Base-by-base conservation (phyloP, 2,888 invertebrate species). In the Melanchra persicariae region DNA sequence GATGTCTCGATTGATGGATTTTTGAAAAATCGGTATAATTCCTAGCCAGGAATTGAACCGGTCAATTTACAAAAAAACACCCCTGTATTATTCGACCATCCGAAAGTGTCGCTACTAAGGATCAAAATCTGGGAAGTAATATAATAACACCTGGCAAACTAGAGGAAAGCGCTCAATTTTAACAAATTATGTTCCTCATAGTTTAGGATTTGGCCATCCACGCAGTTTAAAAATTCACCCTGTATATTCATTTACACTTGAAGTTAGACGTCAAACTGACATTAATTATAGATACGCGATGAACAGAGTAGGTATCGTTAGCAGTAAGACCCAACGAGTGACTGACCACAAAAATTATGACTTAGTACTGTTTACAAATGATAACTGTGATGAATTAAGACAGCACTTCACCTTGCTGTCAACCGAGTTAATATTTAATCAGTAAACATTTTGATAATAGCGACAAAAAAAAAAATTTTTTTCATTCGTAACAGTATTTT, bases 361-460 rank as follows among this genome's bases (percentile, higher is more conserved):
- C 30, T 9, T 12, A 47, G 15, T 7, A 22, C 9, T 12, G 15
- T 9, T 51, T 19, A 67, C 9, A 24, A 47, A 24, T 57, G 77
- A 72, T 69, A 77, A 55, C 34, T 15, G 12, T 37, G 43, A 40
- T 19, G 26, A 45, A 61, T 43, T 60, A 19, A 30, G 26, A 60
- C 74, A 45, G 19, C 43, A 37, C 5, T 17, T 51, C 49, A 73
- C 71, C 57, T 58, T 52, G 43, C 15, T n/a, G 45, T 66, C 61
- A 17, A 22, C 43, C 26, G 0, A 6, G 26, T 52, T 26, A 81
- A 77, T 59, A 68, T 77, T 67, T 24, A 24, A 49, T 45, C 8
- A 24, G 59, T 54, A 58, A 47, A 80, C 61, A 67, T 37, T 76
- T 26, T 19, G 45, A 59, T 45, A 26, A 19, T 45, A 57, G 37